Evolutionary conservation across 2,888 invertebrate species (phyloP).

Genomic region (Lasioglossum pauxillum): DNA sequence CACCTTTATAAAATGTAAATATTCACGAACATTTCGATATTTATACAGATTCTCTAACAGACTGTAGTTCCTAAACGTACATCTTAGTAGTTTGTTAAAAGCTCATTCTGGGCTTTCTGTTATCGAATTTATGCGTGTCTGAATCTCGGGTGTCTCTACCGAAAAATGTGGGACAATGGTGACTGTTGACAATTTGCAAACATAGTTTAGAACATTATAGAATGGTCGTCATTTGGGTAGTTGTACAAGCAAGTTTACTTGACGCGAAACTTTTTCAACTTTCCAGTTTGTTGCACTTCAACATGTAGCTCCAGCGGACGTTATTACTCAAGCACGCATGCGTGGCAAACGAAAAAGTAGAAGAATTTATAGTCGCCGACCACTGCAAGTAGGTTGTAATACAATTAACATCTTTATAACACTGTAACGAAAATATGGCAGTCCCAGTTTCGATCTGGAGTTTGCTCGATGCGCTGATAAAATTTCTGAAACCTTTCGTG

Average conservation of each 20-base stretch:
- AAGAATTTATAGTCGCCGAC: not conserved
- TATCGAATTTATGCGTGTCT: no score
- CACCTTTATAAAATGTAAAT: no score
- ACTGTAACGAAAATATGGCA: not conserved
- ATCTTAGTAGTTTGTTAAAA: no score
- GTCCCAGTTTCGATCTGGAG: no score
- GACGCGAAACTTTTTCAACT: not conserved
- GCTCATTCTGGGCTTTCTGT: no score
- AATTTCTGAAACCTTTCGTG: no score
- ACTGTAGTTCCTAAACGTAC: no score
- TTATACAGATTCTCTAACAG: no score
- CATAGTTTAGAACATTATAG: not conserved
- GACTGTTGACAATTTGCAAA: not conserved
- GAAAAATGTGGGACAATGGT: no score
- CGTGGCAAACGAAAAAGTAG: not conserved
- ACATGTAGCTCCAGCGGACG: not conserved
- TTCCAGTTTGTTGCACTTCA: conserved; percentile 2
- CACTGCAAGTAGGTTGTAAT: not conserved
- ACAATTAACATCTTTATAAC: not conserved
- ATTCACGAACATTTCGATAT: no score
- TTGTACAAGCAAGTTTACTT: not conserved
- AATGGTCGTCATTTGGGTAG: not conserved
- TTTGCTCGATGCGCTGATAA: no score
- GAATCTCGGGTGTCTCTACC: no score
- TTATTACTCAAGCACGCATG: not conserved